phyloP scores from a whole-genome alignment of 2,888 invertebrate species.

The Teinopalpus imperialis region DNA sequence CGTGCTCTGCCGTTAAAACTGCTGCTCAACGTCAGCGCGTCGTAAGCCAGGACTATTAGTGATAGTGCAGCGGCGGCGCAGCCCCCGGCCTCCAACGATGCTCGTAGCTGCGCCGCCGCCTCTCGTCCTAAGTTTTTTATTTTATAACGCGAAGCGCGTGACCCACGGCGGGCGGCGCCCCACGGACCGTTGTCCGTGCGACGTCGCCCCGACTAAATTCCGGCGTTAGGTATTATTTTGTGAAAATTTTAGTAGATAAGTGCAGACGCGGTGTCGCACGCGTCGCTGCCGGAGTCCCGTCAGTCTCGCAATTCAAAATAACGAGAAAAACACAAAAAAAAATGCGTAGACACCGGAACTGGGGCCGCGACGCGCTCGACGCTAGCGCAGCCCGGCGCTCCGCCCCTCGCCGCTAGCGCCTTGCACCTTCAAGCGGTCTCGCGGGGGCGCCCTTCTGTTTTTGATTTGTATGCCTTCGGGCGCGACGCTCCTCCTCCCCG shows the following conservation, averaged over 20 bases:
- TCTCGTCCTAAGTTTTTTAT: constrained; percentile 75
- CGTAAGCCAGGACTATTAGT: constrained; percentile 65
- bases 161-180: constrained; percentile 51
- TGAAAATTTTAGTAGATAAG: constrained; percentile 80
- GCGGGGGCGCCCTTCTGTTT: constrained; percentile 36
- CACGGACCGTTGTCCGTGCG: constrained; percentile 57
- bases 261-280: constrained; percentile 44
- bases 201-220: constrained; percentile 66
- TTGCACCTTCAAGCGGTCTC: constrained; percentile 24
- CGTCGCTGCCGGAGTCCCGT: constrained; percentile 40
- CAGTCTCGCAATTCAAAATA: constrained; percentile 49
- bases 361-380: constrained; percentile 36
- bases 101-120: constrained; percentile 50
- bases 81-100: constrained; percentile 35
- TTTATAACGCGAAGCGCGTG: constrained; percentile 62
- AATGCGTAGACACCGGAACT: constrained; percentile 36
- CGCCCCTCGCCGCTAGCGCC: constrained; percentile 32
- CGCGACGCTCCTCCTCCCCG: constrained; percentile 33
- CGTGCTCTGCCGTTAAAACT: constrained; percentile 84
- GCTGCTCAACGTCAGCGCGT: constrained; percentile 82
- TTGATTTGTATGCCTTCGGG: constrained; percentile 34
- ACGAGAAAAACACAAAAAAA: constrained; percentile 74
- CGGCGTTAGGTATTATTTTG: constrained; percentile 81
- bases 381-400: constrained; percentile 39
- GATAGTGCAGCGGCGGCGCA: constrained; percentile 59